A percentile compares a stretch with the other conserved stretches of the same genome.
These are phyloP conservation scores for Rhabdomys pumilio DNA, from an alignment of 2,797 vertebrate species.

Conservation along the genomic window DNA sequence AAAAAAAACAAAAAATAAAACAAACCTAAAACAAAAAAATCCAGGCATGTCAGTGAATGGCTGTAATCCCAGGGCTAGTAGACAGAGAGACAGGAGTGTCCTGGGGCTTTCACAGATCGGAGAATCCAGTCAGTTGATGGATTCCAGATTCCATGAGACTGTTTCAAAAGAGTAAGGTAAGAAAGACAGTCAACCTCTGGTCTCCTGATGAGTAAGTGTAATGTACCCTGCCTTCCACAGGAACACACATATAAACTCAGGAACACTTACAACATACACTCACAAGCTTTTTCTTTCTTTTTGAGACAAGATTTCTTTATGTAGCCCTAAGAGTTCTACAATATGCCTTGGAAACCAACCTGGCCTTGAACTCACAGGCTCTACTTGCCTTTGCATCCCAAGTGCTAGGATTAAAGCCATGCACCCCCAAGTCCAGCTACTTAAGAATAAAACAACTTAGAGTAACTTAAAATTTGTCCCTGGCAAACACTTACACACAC, in stretches of 20 bases:
- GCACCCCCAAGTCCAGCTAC: neutral
- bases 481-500: neutral
- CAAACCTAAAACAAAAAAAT: neutral
- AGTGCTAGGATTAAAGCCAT: neutral
- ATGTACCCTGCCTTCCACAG: too few species aligned
- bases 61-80: neutral
- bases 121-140: neutral
- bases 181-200: too few species aligned
- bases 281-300: too few species aligned
- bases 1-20: neutral
- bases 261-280: too few species aligned
- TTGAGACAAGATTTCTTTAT: too few species aligned
- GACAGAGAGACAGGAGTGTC: neutral
- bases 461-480: neutral
- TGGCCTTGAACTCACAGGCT: neutral
- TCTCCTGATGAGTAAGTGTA: too few species aligned
- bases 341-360: neutral
- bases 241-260: too few species aligned
- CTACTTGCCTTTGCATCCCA: neutral
- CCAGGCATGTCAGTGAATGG: neutral
- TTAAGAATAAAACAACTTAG: neutral
- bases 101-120: neutral
- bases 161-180: neutral
- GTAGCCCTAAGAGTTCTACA: too few species aligned
- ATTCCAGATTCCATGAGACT: neutral